phyloP scores from a whole-genome alignment of 2,888 invertebrate species.

The Notodonta dromedarius region DNA sequence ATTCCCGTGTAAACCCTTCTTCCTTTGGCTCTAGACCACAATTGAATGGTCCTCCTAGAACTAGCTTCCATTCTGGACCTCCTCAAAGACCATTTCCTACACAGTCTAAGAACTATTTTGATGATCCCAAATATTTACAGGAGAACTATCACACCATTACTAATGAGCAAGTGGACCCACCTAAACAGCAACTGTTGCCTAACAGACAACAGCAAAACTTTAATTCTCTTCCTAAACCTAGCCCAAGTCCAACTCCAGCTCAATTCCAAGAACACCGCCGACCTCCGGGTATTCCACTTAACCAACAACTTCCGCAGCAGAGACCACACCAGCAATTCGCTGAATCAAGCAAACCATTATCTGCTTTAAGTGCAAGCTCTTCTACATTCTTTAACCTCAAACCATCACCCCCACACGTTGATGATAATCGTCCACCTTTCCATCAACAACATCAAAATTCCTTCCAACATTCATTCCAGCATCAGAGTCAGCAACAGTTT shows the following conservation, averaged over 20 bases:
- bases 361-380: slow-evolving; percentile 62
- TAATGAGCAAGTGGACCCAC: slow-evolving; percentile 73
- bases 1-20: slow-evolving; percentile 60
- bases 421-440: slow-evolving; percentile 70
- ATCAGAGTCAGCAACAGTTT: slow-evolving; percentile 71
- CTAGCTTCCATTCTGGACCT: slow-evolving; percentile 77
- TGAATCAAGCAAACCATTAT: slow-evolving; percentile 69
- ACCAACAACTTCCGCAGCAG: slow-evolving; percentile 80
- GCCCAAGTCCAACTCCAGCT: slow-evolving; percentile 60
- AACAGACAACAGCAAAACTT: slow-evolving; percentile 66
- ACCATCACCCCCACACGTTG: slow-evolving; percentile 74
- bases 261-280: slow-evolving; percentile 69
- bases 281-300: slow-evolving; percentile 63
- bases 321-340: slow-evolving; percentile 68
- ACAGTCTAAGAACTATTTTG: slow-evolving; percentile 69
- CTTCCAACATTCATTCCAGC: slow-evolving; percentile 44
- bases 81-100: slow-evolving; percentile 82
- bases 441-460: slow-evolving; percentile 57
- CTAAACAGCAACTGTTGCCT: slow-evolving; percentile 71
- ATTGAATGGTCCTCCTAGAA: slow-evolving; percentile 72
- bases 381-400: slow-evolving; percentile 75
- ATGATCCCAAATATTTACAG: slow-evolving; percentile 80
- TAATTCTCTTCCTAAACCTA: slow-evolving; percentile 58
- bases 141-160: slow-evolving; percentile 82
- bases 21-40: slow-evolving; percentile 63